These are phyloP conservation scores for Otis tarda DNA, from an alignment of 2,113 vertebrate genomes.

Conservation along the genomic window DNA sequence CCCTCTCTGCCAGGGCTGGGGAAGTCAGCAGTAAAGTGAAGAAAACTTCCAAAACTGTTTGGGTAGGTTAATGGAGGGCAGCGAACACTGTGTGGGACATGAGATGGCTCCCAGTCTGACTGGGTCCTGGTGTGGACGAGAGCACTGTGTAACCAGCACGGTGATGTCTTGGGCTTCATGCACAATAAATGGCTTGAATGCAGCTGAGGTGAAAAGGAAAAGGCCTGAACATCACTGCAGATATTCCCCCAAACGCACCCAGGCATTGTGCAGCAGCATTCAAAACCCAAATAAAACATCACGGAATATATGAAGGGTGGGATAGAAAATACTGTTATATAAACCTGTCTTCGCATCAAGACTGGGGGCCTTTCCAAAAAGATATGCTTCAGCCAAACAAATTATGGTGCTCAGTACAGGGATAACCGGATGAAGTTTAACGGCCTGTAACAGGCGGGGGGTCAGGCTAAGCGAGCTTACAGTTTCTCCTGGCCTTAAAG, in stretches of 20 bases:
- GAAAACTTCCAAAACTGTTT: neutral
- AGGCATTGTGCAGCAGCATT: neutral
- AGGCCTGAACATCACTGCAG: neutral
- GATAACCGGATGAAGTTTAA: slow-evolving; percentile 10
- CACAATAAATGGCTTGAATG: neutral
- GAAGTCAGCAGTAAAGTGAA: neutral
- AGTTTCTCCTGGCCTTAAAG: slow-evolving; percentile 22
- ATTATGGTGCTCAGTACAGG: neutral
- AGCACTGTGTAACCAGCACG: no score
- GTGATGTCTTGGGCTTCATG: neutral
- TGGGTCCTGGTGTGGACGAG: neutral
- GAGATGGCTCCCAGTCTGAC: accelerated
- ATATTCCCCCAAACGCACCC: neutral
- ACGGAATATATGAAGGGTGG: neutral
- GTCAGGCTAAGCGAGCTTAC: neutral
- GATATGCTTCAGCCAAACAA: slow-evolving; percentile 20
- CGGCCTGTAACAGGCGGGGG: slow-evolving; percentile 22
- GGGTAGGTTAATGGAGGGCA: neutral
- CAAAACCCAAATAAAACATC: slow-evolving; percentile 34
- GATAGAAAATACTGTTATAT: slow-evolving; percentile 4
- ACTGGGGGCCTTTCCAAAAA: slow-evolving; percentile 20
- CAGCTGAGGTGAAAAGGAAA: neutral
- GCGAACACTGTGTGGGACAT: accelerated
- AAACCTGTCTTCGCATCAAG: slow-evolving; percentile 38
- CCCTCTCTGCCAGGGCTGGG: neutral